Conservation (phyloP, 2,113 vertebrate genomes). For the Pungitius pungitius region DNA sequence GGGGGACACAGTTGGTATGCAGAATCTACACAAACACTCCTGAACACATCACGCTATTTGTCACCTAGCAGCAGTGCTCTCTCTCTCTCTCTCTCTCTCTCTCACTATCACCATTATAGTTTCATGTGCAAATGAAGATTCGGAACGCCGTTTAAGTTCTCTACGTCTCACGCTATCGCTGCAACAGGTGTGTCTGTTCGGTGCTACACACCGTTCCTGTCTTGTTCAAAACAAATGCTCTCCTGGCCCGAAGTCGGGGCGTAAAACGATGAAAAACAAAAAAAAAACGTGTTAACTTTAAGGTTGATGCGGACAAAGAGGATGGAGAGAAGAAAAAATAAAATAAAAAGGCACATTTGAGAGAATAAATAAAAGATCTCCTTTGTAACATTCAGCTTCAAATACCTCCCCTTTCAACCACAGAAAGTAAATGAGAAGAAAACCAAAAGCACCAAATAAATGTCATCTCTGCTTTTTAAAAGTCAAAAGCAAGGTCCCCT, state of each 20-base stretch:
- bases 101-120: constrained; percentile 23
- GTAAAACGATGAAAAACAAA: neutral
- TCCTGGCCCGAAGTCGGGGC: neutral
- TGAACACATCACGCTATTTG: constrained; percentile 48
- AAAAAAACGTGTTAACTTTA: neutral
- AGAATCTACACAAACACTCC: constrained; percentile 43
- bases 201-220: constrained; percentile 53
- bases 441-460: constrained; percentile 64
- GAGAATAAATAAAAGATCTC: constrained; percentile 73
- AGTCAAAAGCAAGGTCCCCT: constrained; percentile 26
- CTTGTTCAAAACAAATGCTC: neutral
- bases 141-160: constrained; percentile 43
- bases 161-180: constrained; percentile 40
- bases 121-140: constrained; percentile 65
- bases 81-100: constrained; percentile 43
- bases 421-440: constrained; percentile 38
- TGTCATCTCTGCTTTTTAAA: constrained; percentile 39
- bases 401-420: constrained; percentile 65
- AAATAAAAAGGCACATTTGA: constrained; percentile 89
- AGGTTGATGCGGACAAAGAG: constrained; percentile 68
- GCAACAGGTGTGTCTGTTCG: constrained; percentile 26
- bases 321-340: constrained; percentile 74
- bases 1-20: constrained; percentile 74
- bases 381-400: constrained; percentile 79
- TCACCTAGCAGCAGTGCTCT: constrained; percentile 66